A percentile compares a stretch with the other conserved stretches of the same genome.
Evolutionary conservation across 2,797 vertebrate genomes (phyloP).

Genomic region (Anniella stebbinsi): DNA sequence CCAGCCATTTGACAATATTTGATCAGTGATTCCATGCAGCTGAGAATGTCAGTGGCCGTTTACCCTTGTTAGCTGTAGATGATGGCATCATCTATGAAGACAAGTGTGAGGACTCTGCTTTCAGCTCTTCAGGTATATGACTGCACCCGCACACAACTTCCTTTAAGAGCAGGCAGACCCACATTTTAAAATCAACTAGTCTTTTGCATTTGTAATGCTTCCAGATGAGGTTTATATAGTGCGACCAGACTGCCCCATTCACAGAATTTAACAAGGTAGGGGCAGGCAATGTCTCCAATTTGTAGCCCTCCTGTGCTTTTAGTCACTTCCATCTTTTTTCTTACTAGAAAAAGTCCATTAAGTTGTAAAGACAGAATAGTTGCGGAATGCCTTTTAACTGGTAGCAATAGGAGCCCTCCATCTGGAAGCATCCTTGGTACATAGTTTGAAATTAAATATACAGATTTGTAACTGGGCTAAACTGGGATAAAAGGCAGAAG

Average conservation of each 20-base stretch:
- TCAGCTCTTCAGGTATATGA: background rate
- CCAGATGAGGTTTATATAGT: no score
- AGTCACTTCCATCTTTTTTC: no score
- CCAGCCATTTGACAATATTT: background rate
- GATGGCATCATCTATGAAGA: background rate
- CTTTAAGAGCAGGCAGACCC: background rate
- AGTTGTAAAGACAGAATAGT: no score
- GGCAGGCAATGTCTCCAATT: no score
- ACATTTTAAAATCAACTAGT: background rate
- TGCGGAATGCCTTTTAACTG: no score
- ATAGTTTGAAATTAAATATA: background rate
- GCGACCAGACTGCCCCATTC: no score
- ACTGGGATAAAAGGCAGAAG: background rate
- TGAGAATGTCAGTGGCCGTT: background rate
- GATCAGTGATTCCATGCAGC: background rate
- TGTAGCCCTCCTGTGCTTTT: no score
- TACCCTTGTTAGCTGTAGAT: background rate
- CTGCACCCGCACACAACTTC: background rate
- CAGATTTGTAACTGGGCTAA: background rate
- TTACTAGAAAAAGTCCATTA: no score
- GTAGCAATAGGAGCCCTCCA: no score
- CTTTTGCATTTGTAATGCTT: background rate
- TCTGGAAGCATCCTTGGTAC: no score
- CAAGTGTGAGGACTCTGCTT: background rate
- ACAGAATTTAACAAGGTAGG: no score